Conservation (phyloP, 2,797 vertebrate species). For the Hafferia zeledoni region DNA sequence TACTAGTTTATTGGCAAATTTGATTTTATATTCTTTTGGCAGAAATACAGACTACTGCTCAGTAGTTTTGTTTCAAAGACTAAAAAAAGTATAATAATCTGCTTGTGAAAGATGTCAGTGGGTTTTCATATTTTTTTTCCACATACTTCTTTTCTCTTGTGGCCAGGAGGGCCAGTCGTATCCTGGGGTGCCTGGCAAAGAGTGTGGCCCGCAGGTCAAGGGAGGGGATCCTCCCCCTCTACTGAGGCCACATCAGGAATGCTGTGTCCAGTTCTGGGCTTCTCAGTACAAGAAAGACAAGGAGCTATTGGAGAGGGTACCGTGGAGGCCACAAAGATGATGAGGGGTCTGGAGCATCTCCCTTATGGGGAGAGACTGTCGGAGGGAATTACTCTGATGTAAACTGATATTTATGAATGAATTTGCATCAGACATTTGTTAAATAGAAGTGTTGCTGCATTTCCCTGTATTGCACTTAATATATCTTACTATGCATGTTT, state of each 20-base stretch:
- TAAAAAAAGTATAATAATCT: background rate
- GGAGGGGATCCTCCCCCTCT: background rate
- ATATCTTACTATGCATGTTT: background rate
- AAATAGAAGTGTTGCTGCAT: background rate
- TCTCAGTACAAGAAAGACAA: background rate
- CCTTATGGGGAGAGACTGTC: too few species aligned
- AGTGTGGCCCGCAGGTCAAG: background rate
- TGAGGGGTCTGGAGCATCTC: background rate
- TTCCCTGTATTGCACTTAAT: background rate
- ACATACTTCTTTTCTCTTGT: background rate
- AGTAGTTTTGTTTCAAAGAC: background rate
- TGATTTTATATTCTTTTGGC: background rate
- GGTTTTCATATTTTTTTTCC: background rate
- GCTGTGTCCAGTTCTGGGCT: background rate
- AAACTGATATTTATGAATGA: background rate
- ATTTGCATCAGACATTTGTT: background rate
- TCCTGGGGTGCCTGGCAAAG: background rate
- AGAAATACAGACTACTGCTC: background rate
- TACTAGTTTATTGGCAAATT: background rate
- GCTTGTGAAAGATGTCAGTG: background rate
- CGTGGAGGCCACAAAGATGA: background rate
- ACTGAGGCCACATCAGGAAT: background rate
- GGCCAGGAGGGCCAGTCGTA: background rate
- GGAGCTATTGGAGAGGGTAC: background rate
- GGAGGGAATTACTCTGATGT: background rate